Conservation (phyloP, 2,113 vertebrate genomes). For the Oreochromis aureus region DNA sequence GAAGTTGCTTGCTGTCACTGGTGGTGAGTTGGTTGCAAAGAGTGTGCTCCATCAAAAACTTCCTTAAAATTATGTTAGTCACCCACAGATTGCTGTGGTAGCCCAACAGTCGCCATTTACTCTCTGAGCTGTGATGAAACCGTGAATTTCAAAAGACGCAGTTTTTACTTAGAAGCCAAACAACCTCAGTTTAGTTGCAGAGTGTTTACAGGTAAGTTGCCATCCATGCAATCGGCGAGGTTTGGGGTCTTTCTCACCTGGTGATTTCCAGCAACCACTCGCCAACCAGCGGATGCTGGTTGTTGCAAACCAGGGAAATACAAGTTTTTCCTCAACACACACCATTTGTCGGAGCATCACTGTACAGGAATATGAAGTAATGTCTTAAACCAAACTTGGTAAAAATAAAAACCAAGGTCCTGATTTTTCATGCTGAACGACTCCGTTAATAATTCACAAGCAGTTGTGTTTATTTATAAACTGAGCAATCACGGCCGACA, state of each 20-base stretch:
- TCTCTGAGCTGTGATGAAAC: not conserved
- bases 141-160: not conserved
- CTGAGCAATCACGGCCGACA: not conserved
- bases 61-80: accelerated
- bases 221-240: not conserved
- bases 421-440: not conserved
- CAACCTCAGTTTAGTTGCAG: not conserved
- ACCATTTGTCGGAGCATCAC: not conserved
- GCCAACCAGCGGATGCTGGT: accelerated
- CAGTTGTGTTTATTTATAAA: accelerated
- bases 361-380: not conserved
- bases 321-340: not conserved
- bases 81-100: not conserved
- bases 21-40: not conserved
- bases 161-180: not conserved
- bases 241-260: not conserved
- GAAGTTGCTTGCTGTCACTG: not conserved
- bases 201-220: not conserved
- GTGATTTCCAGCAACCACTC: not conserved
- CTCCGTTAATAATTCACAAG: not conserved
- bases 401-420: not conserved
- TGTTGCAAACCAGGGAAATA: accelerated
- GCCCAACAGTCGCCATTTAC: not conserved
- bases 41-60: not conserved
- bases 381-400: not conserved